Evolutionary conservation across 2,797 vertebrate species (phyloP).

Genomic region (Acanthurus leucopareius): DNA sequence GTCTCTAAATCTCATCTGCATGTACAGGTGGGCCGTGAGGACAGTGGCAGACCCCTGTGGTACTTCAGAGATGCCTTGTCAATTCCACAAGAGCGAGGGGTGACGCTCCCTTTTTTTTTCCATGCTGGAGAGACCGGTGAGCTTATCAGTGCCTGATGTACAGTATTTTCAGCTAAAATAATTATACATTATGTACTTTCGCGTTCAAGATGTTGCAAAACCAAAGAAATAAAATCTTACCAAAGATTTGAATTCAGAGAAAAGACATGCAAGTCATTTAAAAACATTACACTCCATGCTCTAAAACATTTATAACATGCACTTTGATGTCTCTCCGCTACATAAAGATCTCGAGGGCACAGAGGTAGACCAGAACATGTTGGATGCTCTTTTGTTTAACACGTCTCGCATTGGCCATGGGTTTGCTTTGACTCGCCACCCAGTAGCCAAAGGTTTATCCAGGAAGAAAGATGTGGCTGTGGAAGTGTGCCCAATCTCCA

Average conservation of each 20-base stretch:
- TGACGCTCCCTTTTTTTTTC: conserved; percentile 91
- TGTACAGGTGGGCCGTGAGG: conserved; percentile 90
- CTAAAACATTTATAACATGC: neutral
- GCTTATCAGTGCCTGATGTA: conserved; percentile 27
- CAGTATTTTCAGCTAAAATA: neutral
- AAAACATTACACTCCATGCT: neutral
- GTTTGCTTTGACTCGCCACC: conserved; percentile 90
- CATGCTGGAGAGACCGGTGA: conserved; percentile 95
- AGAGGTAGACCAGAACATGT: conserved; percentile 86
- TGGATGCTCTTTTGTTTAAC: conserved; percentile 93
- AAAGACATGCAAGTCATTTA: neutral
- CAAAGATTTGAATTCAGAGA: neutral
- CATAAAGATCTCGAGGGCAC: conserved; percentile 74
- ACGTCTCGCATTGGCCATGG: conserved; percentile 94
- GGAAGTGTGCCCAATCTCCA: conserved; percentile 95
- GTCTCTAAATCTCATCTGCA: too few species aligned
- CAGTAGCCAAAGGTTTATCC: conserved; percentile 84
- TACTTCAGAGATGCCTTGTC: conserved; percentile 88
- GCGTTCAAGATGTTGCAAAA: neutral
- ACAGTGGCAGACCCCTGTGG: conserved; percentile 89
- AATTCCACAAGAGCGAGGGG: conserved; percentile 81
- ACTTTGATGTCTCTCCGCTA: neutral
- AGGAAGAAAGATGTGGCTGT: conserved; percentile 87
- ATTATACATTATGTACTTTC: neutral
- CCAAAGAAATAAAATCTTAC: neutral